These are phyloP conservation scores for Spea multiplicata DNA, from an alignment of 2,113 vertebrate species.

Conservation along the genomic window DNA sequence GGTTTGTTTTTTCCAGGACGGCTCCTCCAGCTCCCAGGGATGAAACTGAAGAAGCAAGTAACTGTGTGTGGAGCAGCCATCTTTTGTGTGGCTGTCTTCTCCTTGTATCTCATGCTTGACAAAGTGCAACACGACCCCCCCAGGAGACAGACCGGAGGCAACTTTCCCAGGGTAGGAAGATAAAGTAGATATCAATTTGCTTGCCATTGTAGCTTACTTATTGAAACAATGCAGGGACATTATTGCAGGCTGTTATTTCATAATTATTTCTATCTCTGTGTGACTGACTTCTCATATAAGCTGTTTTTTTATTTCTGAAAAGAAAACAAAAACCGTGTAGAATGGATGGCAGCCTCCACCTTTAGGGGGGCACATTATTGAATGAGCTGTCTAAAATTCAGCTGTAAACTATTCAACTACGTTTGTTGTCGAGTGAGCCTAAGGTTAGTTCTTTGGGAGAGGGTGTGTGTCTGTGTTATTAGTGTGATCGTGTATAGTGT, in stretches of 20 bases:
- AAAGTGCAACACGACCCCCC: slow-evolving; percentile 91
- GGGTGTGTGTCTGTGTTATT: too few species aligned
- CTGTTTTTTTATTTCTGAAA: too few species aligned
- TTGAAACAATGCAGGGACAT: neutral
- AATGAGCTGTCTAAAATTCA: too few species aligned
- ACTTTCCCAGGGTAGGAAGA: slow-evolving; percentile 88
- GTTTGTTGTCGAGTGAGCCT: too few species aligned
- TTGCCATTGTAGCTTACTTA: slow-evolving; percentile 16
- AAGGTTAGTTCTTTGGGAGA: too few species aligned
- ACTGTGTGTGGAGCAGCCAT: slow-evolving; percentile 94
- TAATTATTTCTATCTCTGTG: too few species aligned
- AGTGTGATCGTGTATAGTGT: too few species aligned
- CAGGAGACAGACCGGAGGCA: slow-evolving; percentile 82
- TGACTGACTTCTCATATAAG: too few species aligned
- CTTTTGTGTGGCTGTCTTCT: slow-evolving; percentile 98
- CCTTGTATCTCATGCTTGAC: slow-evolving; percentile 97
- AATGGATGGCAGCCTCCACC: too few species aligned
- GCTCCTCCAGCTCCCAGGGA: slow-evolving; percentile 55
- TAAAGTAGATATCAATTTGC: slow-evolving; percentile 2
- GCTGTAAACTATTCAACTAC: too few species aligned
- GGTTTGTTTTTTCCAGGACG: slow-evolving; percentile 8
- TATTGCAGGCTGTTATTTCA: neutral
- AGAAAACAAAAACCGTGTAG: too few species aligned
- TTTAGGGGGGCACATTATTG: too few species aligned
- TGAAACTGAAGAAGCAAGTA: slow-evolving; percentile 99